phyloP scores from a whole-genome alignment of 2,113 vertebrate genomes.

The Phoenicopterus ruber region DNA sequence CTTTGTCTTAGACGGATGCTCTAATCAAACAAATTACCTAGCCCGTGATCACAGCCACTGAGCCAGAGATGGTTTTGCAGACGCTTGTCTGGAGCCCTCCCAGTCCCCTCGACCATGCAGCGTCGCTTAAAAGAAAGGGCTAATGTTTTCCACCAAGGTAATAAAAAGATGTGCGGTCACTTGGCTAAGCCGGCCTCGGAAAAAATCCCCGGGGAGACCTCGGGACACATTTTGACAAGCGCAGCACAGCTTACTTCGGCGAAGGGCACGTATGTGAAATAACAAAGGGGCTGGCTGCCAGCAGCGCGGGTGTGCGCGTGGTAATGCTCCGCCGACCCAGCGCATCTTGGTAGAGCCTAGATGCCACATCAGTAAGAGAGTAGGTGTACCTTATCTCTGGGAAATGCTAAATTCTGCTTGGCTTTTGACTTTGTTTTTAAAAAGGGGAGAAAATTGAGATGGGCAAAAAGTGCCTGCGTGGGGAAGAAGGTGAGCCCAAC shows the following conservation, averaged over 20 bases:
- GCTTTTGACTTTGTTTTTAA: background rate
- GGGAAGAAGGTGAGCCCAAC: background rate
- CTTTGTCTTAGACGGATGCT: slow-evolving; percentile 68
- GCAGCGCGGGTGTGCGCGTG: rapidly evolving
- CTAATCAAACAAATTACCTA: slow-evolving; percentile 74
- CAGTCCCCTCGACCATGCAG: slow-evolving; percentile 39
- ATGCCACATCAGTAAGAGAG: background rate
- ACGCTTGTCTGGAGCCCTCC: slow-evolving; percentile 65
- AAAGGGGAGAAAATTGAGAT: background rate
- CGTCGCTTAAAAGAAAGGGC: slow-evolving; percentile 10
- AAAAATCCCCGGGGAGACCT: background rate
- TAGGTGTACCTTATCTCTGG: background rate
- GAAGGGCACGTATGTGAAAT: background rate
- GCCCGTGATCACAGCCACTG: slow-evolving; percentile 59
- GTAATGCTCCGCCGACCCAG: rapidly evolving
- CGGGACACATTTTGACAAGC: background rate
- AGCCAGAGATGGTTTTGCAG: slow-evolving; percentile 64
- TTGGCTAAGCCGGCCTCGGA: slow-evolving; percentile 1
- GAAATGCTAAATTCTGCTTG: background rate
- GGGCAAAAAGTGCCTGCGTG: background rate
- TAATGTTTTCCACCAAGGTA: slow-evolving; percentile 41
- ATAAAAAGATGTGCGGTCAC: slow-evolving; percentile 24
- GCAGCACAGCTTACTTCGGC: background rate
- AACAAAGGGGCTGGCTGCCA: background rate
- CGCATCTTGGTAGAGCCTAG: rapidly evolving